Evolutionary conservation across 2,888 invertebrate genomes (phyloP).

Genomic region (Sminthurides aquaticus): DNA sequence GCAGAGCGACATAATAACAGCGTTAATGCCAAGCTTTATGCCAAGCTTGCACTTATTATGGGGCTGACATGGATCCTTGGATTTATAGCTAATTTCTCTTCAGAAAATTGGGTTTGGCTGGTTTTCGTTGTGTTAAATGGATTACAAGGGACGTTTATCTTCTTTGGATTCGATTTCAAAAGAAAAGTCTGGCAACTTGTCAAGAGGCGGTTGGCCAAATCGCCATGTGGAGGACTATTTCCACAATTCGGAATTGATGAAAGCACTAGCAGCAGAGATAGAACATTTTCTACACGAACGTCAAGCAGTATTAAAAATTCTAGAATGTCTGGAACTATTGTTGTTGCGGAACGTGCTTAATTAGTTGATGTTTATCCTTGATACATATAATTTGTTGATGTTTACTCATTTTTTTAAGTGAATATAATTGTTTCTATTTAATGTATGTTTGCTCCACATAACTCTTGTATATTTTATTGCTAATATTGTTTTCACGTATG

Average conservation of each 20-base stretch:
- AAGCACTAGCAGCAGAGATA: conserved; percentile 4
- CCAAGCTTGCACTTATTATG: conserved; percentile 49
- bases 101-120: conserved; percentile 47
- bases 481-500: too few relatives aligned
- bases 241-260: background rate
- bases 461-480: background rate
- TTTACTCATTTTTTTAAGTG: background rate
- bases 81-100: conserved; percentile 47
- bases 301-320: background rate
- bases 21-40: conserved; percentile 45
- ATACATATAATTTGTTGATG: too few relatives aligned
- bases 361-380: too few relatives aligned
- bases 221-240: background rate
- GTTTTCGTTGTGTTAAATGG: conserved; percentile 49
- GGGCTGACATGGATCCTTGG: conserved; percentile 50
- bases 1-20: conserved; percentile 22
- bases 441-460: background rate
- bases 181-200: conserved; percentile 44
- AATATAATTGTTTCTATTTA: too few relatives aligned
- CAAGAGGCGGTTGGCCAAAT: conserved; percentile 1
- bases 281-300: background rate
- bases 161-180: conserved; percentile 46
- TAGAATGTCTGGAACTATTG: background rate
- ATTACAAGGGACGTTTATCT: conserved; percentile 50
- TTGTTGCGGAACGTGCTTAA: too few relatives aligned